Percentiles rank a stretch among this genome's conserved stretches.
These are phyloP conservation scores for Macquaria australasica DNA, from an alignment of 2,113 vertebrate genomes.

Conservation along the genomic window DNA sequence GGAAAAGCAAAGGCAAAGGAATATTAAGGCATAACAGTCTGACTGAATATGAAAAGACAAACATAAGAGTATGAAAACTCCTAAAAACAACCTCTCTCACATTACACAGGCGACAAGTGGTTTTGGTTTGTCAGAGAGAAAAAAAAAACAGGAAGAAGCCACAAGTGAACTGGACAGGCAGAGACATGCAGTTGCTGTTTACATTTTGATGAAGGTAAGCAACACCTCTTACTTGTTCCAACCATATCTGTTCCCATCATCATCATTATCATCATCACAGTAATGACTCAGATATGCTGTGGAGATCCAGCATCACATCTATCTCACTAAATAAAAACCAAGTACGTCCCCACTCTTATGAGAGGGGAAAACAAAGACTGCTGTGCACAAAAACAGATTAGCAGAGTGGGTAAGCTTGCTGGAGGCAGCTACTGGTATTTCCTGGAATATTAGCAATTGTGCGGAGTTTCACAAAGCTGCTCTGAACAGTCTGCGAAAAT, in stretches of 20 bases:
- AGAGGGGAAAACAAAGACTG: constrained; percentile 29
- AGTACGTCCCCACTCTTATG: background rate
- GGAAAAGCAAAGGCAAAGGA: background rate
- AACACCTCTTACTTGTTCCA: background rate
- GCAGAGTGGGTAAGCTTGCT: constrained; percentile 13
- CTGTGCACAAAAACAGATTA: constrained; percentile 44
- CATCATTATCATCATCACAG: no score
- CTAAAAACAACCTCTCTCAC: background rate
- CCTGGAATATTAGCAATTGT: constrained; percentile 50
- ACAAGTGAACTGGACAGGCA: background rate
- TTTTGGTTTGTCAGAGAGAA: background rate
- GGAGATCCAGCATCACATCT: background rate
- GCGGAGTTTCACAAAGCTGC: constrained; percentile 50
- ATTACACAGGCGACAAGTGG: background rate
- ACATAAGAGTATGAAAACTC: background rate
- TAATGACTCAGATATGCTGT: background rate
- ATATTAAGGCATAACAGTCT: background rate
- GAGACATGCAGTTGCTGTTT: background rate
- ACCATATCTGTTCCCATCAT: background rate
- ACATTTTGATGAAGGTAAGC: background rate
- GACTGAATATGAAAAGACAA: background rate
- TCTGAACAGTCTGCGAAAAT: constrained; percentile 53
- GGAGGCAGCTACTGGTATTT: constrained; percentile 44
- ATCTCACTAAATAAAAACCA: background rate
- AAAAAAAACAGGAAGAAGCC: background rate